Evolutionary conservation across 2,888 invertebrate species (phyloP), one percentile per base, ranked within the genome.

Genomic region (Diachrysia chrysitis): DNA sequence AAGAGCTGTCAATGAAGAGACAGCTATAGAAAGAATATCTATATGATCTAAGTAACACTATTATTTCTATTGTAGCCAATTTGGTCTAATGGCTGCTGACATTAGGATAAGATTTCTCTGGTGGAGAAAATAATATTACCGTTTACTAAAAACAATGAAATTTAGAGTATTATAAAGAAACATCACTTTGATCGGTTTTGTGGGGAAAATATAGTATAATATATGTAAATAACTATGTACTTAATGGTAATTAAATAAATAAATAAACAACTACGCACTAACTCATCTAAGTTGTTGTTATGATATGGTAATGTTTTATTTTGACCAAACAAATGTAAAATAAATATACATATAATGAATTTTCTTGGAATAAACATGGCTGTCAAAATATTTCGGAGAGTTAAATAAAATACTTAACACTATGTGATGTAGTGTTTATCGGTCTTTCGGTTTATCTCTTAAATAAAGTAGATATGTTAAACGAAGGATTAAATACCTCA

Each of bases 1-100:
- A 66, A 67, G 61, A 71, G 55, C 73, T 63, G 66, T 46, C 68
- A 67, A 61, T 73, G 56, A 67, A 62, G 25, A 23, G 19, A n/a
- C 59, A 29, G 21, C 54, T 58, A 29, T 29, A 29, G 14, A 51
- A 10, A 25, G 53, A 46, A 56, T 59, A 59, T 21, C 5, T 12
- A 51, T 21, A 51, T 12, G 21, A 42, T 42, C 7, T 16, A 54
- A 37, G 46, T 63, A 55, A 54, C 54, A 17, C 35, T 69, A 71
- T 57, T 42, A 62, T 65, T 5, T n/a, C n/a, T n/a, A 42, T n/a
- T 6, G 42, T n/a, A 42, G 5, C n/a, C n/a, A 6, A 42, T 42
- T n/a, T n/a, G 42, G 42, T 42, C 14, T 1, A 42, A 42, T n/a
- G 42, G n/a, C n/a, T n/a, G 42, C 16, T 4, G 0, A 42, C 7